Base-by-base conservation (phyloP, 2,113 vertebrate genomes). In the Mus pahari region DNA sequence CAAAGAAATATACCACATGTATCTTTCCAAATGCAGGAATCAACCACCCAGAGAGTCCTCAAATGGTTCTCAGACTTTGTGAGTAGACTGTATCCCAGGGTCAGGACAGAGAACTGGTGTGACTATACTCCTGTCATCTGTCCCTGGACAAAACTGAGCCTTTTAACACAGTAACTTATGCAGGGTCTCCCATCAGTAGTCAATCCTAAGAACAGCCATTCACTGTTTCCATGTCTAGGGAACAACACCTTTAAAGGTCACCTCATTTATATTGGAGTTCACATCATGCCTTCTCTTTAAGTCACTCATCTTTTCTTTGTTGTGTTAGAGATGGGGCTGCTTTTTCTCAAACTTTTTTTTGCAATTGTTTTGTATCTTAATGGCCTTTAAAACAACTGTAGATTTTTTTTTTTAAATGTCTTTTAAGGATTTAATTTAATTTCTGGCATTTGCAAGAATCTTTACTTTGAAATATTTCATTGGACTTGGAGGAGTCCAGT, bases 371-470 rank as follows among this genome's bases (percentile, higher is more conserved):
- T 92, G 6, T 24, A 62, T 14, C 22, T 96, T 68, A 19, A 48
- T 50, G 68, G 20, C 74, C 39, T 90, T 82, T 64, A 92, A 89
- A 86, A 24, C 86, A 77, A 92, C 50, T 92, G 9, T 64, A 50
- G 24, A 83, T 92, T 86, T 71, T 4, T 92, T 89, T 70, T 5
- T 24, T 13, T 92, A 94, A 78, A 33, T 68, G 2, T 0, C 89
- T 48, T 79, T 94, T 39, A 78, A 74, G 19, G 22, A n/a, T 86
- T 89, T 96, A 45, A n/a, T 86, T 89, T 96, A 45, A 79, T 91
- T 96, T 92, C 53, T 91, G 53, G 55, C 28, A 42, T 62, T 64
- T 74, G 88, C 3, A 89, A 74, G 60, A 82, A 89, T 48, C 19
- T 68, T 66, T 83, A 39, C 48, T 92, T 84, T 60, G 0, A 89